These are phyloP conservation scores for Orgyia antiqua DNA, from an alignment of 2,888 invertebrate genomes.

Conservation along the genomic window DNA sequence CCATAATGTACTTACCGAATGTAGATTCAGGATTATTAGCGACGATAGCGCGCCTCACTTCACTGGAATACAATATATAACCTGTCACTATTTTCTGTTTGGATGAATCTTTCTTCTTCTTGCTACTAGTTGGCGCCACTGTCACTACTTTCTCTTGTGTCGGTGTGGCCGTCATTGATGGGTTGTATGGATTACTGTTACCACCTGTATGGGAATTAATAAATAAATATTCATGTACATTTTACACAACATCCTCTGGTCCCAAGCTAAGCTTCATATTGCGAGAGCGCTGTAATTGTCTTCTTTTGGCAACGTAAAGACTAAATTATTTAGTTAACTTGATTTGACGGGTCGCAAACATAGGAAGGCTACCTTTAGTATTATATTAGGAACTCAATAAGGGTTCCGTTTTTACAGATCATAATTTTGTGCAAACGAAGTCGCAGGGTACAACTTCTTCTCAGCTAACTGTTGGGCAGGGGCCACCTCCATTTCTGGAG, in stretches of 20 bases:
- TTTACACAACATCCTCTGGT: too few relatives aligned
- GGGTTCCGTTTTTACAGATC: too few relatives aligned
- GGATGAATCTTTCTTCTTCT: constrained; percentile 67
- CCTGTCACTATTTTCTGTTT: constrained; percentile 94
- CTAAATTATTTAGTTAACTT: too few relatives aligned
- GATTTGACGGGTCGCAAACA: too few relatives aligned
- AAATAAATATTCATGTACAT: neutral
- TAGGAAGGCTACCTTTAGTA: neutral
- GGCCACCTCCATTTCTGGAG: too few relatives aligned
- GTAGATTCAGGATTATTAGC: constrained; percentile 95
- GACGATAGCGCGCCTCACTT: constrained; percentile 94
- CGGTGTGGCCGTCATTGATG: constrained; percentile 47
- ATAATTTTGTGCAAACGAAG: too few relatives aligned
- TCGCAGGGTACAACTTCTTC: too few relatives aligned
- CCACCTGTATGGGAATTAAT: constrained; percentile 45
- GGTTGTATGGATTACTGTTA: constrained; percentile 71
- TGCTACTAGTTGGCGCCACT: constrained; percentile 47
- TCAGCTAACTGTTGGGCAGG: too few relatives aligned
- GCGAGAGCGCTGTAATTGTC: too few relatives aligned
- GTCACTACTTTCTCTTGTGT: constrained; percentile 45
- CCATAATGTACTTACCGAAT: constrained; percentile 87
- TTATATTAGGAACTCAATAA: neutral
- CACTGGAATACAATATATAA: constrained; percentile 98
- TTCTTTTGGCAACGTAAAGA: too few relatives aligned
- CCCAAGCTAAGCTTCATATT: too few relatives aligned